Conservation (phyloP, 1,140 invertebrate species). For the Leptinotarsa defecta region DNA sequence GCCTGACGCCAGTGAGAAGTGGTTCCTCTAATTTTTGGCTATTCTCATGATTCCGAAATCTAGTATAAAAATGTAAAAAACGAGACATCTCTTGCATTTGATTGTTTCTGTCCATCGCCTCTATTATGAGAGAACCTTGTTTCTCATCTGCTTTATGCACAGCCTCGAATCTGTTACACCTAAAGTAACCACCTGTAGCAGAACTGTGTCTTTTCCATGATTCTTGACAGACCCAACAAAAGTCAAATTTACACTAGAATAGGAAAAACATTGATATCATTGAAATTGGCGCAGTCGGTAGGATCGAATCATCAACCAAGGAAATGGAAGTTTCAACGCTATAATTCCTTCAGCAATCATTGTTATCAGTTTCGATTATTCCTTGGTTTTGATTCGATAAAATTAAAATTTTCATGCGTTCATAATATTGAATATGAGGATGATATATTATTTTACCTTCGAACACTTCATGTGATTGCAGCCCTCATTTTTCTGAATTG, state of each 20-base stretch:
- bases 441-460: conserved; percentile 61
- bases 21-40: conserved; percentile 68
- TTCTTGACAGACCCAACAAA: conserved; percentile 79
- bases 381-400: no score
- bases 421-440: background rate
- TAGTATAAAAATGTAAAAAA: conserved; percentile 71
- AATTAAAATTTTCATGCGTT: no score
- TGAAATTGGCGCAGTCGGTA: no score
- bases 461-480: conserved; percentile 82
- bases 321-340: no score
- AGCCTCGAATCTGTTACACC: conserved; percentile 73
- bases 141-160: conserved; percentile 70
- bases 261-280: no score
- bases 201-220: conserved; percentile 77
- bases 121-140: conserved; percentile 63
- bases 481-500: conserved; percentile 79
- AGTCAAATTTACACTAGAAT: conserved; percentile 73
- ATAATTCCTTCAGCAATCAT: no score
- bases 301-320: no score
- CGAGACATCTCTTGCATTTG: conserved; percentile 68
- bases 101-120: conserved; percentile 65
- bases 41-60: conserved; percentile 72
- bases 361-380: no score
- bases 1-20: conserved; percentile 63
- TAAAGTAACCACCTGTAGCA: conserved; percentile 74